Evolutionary conservation across 2,113 vertebrate genomes (phyloP), one percentile per base, ranked within the genome.

Genomic region (Xenus cinereus): DNA sequence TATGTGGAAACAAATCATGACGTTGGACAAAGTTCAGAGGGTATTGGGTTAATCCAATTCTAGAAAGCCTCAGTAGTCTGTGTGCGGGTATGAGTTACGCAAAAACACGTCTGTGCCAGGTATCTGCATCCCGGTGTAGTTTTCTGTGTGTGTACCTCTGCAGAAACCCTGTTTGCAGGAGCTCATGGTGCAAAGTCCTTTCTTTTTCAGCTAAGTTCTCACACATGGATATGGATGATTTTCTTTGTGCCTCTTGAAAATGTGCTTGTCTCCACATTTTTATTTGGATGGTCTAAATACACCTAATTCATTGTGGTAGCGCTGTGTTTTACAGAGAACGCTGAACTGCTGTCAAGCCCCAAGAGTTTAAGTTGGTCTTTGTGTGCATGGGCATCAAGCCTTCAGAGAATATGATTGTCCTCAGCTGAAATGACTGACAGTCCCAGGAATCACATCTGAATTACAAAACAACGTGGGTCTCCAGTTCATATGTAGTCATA

Each of bases 1-100:
- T 46, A 22, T 0, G 0, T 6, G 35, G 60, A 69, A 77, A 62
- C 33, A 73, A 62, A 60, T 6, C 0, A 0, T 23, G 59, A 14
- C 4, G 2, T 64, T 60, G 46, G 66, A 21, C 32, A 4, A 53
- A 54, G 57, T 45, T 72, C 16, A 10, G 57, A 37, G 54, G 2
- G 15, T 24, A 1, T 43, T 78, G 71, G 41, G 10, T 75, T 75
- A 60, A 68, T 83, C 33, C 71, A 27, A 6, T 60, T 86, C 33
- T 56, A 18, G 75, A 51, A 54, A 28, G 43, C 57, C 46, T 72
- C 23, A 2, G 37, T 59, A 37, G 17, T 37, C 75, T 68, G 66
- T 2, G 2, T 64, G 79, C 67, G 51, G 88, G 35, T 84, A 33
- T 11, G 46, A 82, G 30, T 84, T 84, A 45, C 17, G 30, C 67